Base-by-base conservation (phyloP, 1,140 invertebrate species). In the Microvelia longipes region DNA sequence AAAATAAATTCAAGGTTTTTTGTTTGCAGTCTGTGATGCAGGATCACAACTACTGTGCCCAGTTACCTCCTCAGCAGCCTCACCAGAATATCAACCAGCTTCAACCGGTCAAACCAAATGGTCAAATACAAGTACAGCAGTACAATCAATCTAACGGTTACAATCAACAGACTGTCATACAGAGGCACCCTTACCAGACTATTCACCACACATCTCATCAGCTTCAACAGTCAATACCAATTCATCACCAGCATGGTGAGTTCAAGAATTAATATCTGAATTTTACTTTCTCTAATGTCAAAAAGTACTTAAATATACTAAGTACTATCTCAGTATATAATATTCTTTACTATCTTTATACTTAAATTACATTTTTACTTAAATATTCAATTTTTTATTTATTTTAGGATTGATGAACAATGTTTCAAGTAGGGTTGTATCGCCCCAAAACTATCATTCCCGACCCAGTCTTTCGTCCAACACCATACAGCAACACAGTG, bases 31-130 rank as follows among this genome's bases (percentile, higher is more conserved):
- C 62, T 69, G 74, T 75, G 1, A 64, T 75, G 2, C 74, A 75
- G 68, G 74, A 75, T 63, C 74, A 75, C 68, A 75, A 72, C 65
- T 75, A 75, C 65, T 73, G 71, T 29, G 74, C 74, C 0, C 72
- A 68, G 19, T 68, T 65, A 15, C 72, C 73, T 14, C 67, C 24
- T 66, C 71, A 2, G 71, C 71, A 1, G 66, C 50, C 28, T 11
- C 69, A 35, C 19, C 29, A n/a, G n/a, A n/a, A n/a, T n/a, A n/a
- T n/a, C n/a, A n/a, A n/a, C n/a, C n/a, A n/a, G n/a, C n/a, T n/a
- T n/a, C n/a, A n/a, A 5, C 66, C 66, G 2, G 24, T 19, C 14
- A 30, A 29, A 24, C 24, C 67, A 19, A 50, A 29, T 15, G 67
- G 30, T 28, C 28, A 35, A 1, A 19, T 28, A 35, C 35, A 28